Evolutionary conservation across 2,888 invertebrate genomes (phyloP).

Genomic region (Harmothoe impar): DNA sequence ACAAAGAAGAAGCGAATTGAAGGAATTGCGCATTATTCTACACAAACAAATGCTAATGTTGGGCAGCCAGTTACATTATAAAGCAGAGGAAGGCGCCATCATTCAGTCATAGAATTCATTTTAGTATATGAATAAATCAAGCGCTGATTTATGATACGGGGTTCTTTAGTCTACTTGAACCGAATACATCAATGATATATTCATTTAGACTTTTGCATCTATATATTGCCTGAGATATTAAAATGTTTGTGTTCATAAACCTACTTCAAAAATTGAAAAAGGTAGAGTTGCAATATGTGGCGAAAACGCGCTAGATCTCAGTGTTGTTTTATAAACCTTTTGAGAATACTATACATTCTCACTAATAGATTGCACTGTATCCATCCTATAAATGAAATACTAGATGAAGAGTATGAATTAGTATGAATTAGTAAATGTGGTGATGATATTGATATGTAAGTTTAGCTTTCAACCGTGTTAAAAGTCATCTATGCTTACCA

Average conservation of each 20-base stretch:
- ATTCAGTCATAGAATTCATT: not conserved
- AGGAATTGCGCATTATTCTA: not conserved
- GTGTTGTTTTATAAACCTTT: no score
- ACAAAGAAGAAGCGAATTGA: not conserved
- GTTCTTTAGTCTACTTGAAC: no score
- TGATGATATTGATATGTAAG: not conserved
- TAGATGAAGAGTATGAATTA: not conserved
- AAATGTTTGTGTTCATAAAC: no score
- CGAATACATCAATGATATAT: no score
- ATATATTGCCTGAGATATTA: no score
- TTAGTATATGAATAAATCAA: not conserved
- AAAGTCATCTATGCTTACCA: not conserved
- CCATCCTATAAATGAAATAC: constrained; percentile 32
- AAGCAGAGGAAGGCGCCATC: constrained; percentile 5
- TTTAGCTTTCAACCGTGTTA: not conserved
- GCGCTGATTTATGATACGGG: no score
- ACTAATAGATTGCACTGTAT: not conserved
- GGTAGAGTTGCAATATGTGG: no score
- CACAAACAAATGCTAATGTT: not conserved
- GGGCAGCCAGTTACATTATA: not conserved
- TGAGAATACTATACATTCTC: not conserved
- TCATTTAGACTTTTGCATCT: no score
- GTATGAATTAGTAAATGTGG: not conserved
- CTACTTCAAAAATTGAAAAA: no score
- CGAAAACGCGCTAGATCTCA: no score